These are phyloP conservation scores for Erinaceus europaeus DNA, from an alignment of 2,113 vertebrate genomes.

Conservation along the genomic window DNA sequence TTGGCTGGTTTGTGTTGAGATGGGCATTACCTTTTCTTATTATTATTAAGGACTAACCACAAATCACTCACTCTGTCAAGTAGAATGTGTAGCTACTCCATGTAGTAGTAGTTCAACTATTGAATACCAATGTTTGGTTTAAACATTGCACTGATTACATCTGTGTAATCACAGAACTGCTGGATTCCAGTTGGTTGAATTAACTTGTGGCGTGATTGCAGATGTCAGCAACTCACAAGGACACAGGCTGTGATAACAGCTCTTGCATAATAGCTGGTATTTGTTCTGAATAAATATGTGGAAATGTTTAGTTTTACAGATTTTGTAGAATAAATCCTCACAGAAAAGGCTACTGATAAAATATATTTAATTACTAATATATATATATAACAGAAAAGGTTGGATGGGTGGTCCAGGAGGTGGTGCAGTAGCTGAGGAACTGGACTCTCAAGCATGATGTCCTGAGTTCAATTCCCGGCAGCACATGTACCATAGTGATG, in stretches of 20 bases:
- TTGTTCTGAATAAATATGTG: constrained; percentile 45
- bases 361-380: neutral
- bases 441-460: no score
- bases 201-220: constrained; percentile 19
- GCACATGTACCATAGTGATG: no score
- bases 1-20: constrained; percentile 4
- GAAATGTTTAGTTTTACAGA: constrained; percentile 29
- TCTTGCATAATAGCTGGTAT: constrained; percentile 52
- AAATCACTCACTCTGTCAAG: constrained; percentile 3
- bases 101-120: neutral
- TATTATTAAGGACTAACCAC: neutral
- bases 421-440: no score
- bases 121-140: neutral
- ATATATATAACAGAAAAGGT: no score
- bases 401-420: no score
- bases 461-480: no score
- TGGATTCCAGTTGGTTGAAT: neutral
- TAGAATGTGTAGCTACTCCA: neutral
- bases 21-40: neutral
- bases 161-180: neutral
- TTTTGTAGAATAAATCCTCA: constrained; percentile 15
- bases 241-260: constrained; percentile 24
- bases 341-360: neutral
- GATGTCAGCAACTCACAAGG: constrained; percentile 29
- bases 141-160: neutral